Conservation (phyloP, 2,113 vertebrate genomes). For the Tragelaphus imberbis region DNA sequence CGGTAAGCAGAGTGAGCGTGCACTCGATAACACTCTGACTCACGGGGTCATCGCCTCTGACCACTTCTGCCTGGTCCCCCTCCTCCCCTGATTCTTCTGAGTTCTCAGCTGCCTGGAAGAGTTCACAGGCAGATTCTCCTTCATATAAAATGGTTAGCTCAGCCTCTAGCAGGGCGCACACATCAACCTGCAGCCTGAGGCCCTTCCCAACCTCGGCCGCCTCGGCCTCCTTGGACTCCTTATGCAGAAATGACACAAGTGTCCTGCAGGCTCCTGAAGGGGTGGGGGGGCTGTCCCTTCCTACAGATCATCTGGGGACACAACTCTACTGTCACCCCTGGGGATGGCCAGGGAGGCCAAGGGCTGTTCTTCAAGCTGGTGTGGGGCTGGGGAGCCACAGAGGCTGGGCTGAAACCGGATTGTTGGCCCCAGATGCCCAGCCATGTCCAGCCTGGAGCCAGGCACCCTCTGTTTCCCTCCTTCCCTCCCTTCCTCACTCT, state of each 20-base stretch:
- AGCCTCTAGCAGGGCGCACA: neutral
- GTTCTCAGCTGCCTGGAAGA: neutral
- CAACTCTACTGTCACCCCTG: neutral
- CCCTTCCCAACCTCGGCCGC: neutral
- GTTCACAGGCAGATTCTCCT: neutral
- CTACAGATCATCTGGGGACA: neutral
- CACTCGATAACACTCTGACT: neutral
- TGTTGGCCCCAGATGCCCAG: neutral
- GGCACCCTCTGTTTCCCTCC: neutral
- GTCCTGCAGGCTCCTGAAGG: neutral
- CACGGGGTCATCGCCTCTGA: neutral
- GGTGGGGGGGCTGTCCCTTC: neutral
- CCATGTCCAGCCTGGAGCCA: neutral
- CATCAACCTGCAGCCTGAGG: accelerated
- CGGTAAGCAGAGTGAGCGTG: neutral
- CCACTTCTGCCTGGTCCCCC: too few relatives aligned
- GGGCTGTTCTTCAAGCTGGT: neutral
- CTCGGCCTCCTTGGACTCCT: neutral
- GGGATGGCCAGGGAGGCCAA: accelerated
- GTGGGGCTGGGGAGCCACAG: neutral
- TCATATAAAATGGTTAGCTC: neutral
- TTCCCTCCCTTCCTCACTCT: neutral
- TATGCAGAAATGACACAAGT: neutral
- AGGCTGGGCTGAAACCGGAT: neutral
- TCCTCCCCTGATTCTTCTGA: neutral